Evolutionary conservation across 2,113 vertebrate genomes (phyloP), one percentile per base, ranked within the genome.

Genomic region (Toxostoma redivivum): DNA sequence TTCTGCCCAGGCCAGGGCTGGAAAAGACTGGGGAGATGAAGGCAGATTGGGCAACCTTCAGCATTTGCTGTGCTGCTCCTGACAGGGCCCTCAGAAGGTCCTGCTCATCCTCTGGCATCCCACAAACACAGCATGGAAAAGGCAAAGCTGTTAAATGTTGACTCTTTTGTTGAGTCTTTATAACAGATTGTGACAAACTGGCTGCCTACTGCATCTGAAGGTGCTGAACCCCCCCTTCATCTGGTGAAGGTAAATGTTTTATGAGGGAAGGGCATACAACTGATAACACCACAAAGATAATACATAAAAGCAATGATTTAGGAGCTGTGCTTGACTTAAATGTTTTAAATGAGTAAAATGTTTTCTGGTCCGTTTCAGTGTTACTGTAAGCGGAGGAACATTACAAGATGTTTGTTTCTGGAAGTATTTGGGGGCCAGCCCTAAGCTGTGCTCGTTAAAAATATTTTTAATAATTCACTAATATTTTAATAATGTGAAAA

Each of bases 11-110:
- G 22, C 15, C 8, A 11, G 65, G 24, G 31, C 40, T 69, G 57
- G 33, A 4, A 33, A 47, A 64, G n/a, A 13, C 0, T 3, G 31
- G 6, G 5, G 22, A 9, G 9, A 11, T 20, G 8, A 25, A 44
- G 47, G 65, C 10, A n/a, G 25, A 11, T 3, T 15, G 73, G 47
- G 20, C 8, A 48, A 33, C 30, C 16, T 35, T 23, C 47, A 65
- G 70, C 37, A n/a, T 27, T 21, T 2, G 4, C 37, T 28, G 5
- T 24, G 56, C 58, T 65, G 15, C 30, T 47, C 37, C 60, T 45
- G 16, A 5, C 58, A 5, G 45, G 35, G 58, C 7, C 17, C 15
- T 30, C 27, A 7, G 15, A 65, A 33, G 11, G 1, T 4, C 22
- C 14, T 35, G 25, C 2, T 64, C 20, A 9, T 22, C 25, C 25